These are phyloP conservation scores for Pseudolaguvia tuberculata DNA, from an alignment of 2,113 vertebrate genomes.

Conservation along the genomic window DNA sequence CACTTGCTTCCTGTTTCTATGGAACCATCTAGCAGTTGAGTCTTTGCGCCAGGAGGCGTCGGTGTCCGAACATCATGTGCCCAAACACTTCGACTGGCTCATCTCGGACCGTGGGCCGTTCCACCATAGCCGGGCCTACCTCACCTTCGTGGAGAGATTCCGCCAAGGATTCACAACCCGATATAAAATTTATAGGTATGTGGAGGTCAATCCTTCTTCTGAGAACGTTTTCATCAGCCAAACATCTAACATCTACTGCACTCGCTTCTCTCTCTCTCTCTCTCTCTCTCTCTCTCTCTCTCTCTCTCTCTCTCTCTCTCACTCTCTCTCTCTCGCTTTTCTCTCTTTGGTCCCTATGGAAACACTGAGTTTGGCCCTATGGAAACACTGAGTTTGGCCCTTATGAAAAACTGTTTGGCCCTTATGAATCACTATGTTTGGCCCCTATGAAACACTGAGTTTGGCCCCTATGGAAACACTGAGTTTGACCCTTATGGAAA, in stretches of 20 bases:
- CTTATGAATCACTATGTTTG: too few species aligned
- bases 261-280: background rate
- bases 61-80: slow-evolving; percentile 96
- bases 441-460: too few species aligned
- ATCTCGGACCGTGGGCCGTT: slow-evolving; percentile 99
- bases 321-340: too few species aligned
- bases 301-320: background rate
- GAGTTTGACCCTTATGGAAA: too few species aligned
- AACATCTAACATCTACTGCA: background rate
- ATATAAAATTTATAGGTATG: slow-evolving; percentile 99
- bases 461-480: too few species aligned
- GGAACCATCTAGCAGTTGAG: slow-evolving; percentile 97
- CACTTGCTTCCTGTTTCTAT: slow-evolving; percentile 99
- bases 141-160: slow-evolving; percentile 99
- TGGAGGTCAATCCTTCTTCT: slow-evolving; percentile 19
- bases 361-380: too few species aligned
- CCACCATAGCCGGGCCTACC: slow-evolving; percentile 98
- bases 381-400: too few species aligned
- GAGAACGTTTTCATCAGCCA: background rate
- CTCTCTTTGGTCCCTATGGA: too few species aligned
- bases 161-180: slow-evolving; percentile 99
- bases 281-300: background rate
- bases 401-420: too few species aligned
- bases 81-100: slow-evolving; percentile 99
- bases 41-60: slow-evolving; percentile 92